These are phyloP conservation scores for Myopa testacea DNA, from an alignment of 2,888 invertebrate genomes.

Conservation along the genomic window DNA sequence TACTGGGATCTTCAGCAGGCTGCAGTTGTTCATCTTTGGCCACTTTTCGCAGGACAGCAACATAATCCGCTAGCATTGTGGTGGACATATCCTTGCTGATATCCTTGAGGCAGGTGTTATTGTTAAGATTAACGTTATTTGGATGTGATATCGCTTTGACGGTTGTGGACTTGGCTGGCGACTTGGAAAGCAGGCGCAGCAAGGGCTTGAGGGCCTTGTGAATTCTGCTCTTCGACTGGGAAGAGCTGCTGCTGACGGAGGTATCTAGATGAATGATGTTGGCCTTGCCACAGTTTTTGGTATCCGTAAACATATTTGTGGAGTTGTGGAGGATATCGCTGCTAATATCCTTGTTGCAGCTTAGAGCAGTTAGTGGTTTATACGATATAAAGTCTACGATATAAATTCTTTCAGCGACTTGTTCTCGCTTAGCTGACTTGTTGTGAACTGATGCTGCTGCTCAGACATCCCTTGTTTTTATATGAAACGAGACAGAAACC, in stretches of 20 bases:
- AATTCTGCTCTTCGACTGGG: constrained; percentile 54
- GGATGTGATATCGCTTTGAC: constrained; percentile 46
- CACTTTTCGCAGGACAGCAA: constrained; percentile 50
- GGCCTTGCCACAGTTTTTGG: constrained; percentile 59
- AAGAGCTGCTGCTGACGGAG: constrained; percentile 37
- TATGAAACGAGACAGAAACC: constrained; percentile 51
- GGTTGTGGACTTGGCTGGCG: constrained; percentile 14
- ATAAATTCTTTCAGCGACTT: constrained; percentile 37
- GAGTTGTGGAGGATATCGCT: background rate
- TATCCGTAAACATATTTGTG: constrained; percentile 62
- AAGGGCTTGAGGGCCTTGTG: constrained; percentile 63
- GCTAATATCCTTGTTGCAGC: background rate
- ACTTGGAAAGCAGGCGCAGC: constrained; percentile 56
- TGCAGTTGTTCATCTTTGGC: constrained; percentile 45
- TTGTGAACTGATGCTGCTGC: constrained; percentile 67
- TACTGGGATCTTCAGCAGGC: constrained; percentile 22
- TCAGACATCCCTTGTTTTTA: constrained; percentile 64
- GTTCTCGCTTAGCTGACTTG: constrained; percentile 62
- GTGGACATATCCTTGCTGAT: constrained; percentile 27
- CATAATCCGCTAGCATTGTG: constrained; percentile 50
- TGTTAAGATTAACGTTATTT: constrained; percentile 56
- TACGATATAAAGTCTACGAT: background rate
- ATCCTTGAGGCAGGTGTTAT: constrained; percentile 44
- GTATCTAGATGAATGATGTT: constrained; percentile 36
- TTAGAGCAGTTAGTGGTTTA: background rate